phyloP scores from a whole-genome alignment of 2,797 vertebrate genomes.

The Eidolon dupreanum region DNA sequence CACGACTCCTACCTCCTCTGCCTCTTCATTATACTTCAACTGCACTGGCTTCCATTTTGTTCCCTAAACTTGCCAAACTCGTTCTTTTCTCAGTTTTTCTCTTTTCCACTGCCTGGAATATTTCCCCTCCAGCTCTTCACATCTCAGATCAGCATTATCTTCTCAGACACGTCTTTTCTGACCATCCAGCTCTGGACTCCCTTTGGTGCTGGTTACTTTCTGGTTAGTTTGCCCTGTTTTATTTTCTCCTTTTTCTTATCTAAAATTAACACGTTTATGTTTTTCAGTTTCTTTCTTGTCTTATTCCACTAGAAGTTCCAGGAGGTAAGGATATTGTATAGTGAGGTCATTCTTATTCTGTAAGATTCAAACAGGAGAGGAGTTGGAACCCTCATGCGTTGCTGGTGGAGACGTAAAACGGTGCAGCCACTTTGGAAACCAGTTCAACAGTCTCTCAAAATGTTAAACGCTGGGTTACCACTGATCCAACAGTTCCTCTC shows the following conservation, averaged over 20 bases:
- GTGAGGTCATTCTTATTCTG: background rate
- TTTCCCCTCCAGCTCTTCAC: background rate
- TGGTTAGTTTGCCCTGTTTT: background rate
- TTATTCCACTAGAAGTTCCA: background rate
- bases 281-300: background rate
- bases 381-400: background rate
- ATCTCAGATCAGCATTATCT: background rate
- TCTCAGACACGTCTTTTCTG: background rate
- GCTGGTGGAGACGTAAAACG: background rate
- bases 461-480: background rate
- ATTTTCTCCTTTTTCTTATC: background rate
- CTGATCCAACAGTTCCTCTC: background rate
- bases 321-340: background rate
- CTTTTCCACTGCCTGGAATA: background rate
- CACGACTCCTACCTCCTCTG: background rate
- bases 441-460: background rate
- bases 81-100: background rate
- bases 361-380: background rate
- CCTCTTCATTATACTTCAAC: background rate
- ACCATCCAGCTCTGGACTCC: background rate
- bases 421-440: background rate
- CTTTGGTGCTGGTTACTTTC: constrained; percentile 1
- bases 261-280: background rate
- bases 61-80: background rate
- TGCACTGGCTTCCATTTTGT: background rate